Percentiles rank a stretch among this genome's conserved stretches.
Evolutionary conservation across 1,140 invertebrate species (phyloP).

Genomic region (Caerostris darwini): DNA sequence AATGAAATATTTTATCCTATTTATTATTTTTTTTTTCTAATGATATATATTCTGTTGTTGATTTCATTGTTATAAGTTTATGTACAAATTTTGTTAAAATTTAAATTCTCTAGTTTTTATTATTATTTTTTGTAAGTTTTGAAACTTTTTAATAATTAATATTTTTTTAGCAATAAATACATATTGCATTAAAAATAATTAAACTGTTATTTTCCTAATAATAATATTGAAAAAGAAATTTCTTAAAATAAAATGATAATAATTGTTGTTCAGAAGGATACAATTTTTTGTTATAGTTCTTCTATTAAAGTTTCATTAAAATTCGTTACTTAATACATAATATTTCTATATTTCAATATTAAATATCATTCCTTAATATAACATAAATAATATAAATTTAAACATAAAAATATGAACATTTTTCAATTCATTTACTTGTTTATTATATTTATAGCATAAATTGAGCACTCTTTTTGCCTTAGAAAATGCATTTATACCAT

Average conservation of each 20-base stretch:
- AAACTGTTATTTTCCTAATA: too few species aligned
- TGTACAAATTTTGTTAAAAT: neutral
- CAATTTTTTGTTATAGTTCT: too few species aligned
- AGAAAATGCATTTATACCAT: constrained; percentile 22
- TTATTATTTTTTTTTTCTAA: neutral
- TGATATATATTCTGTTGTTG: neutral
- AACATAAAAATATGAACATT: neutral
- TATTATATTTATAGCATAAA: constrained; percentile 2
- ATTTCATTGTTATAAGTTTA: neutral
- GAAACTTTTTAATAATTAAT: too few species aligned
- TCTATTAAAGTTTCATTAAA: too few species aligned
- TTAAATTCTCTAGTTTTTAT: neutral
- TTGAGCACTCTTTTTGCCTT: constrained; percentile 33
- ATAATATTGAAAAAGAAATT: too few species aligned
- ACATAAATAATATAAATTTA: neutral
- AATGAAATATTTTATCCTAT: neutral
- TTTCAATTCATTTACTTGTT: neutral
- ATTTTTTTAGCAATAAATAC: too few species aligned
- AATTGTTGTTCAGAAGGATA: too few species aligned
- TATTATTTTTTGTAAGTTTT: too few species aligned
- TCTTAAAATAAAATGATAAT: too few species aligned
- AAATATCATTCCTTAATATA: neutral
- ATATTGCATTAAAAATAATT: too few species aligned
- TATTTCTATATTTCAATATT: too few species aligned
- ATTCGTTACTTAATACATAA: too few species aligned